These are phyloP conservation scores for Kryphioiulus occultus DNA, from an alignment of 2,888 invertebrate genomes.

Conservation along the genomic window DNA sequence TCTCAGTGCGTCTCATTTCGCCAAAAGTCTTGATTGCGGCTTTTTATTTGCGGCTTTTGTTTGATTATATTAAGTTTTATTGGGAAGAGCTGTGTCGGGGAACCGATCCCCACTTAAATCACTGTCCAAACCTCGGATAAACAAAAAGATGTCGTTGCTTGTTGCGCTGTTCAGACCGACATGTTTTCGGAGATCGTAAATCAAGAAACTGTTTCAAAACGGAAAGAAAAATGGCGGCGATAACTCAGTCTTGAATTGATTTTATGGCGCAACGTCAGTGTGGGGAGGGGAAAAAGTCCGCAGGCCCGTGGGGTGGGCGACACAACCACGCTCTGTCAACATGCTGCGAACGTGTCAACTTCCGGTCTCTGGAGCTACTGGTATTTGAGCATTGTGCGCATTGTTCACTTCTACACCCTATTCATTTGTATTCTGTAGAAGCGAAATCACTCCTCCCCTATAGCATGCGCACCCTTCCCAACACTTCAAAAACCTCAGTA, in stretches of 20 bases:
- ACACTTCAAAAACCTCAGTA: no score
- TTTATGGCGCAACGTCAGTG: neutral
- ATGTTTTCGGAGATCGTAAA: neutral
- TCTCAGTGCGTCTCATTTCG: neutral
- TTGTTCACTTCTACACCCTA: no score
- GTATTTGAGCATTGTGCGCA: no score
- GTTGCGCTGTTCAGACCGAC: neutral
- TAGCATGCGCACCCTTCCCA: no score
- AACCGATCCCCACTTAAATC: neutral
- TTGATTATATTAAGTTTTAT: conserved; percentile 23
- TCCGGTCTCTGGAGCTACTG: neutral
- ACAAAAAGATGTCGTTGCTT: neutral
- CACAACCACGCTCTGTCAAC: neutral
- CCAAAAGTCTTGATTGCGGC: neutral
- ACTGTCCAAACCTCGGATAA: neutral
- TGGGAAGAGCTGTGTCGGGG: neutral
- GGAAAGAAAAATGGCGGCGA: conserved; percentile 6
- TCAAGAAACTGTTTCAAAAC: neutral
- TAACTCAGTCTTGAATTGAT: neutral
- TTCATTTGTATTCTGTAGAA: no score
- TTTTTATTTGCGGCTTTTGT: conserved; percentile 7
- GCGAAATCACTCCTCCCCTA: no score
- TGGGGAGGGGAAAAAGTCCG: neutral
- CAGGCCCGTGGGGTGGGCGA: neutral
- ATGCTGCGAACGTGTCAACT: neutral